Base-by-base conservation (phyloP, 2,888 invertebrate species). In the Stenodera caucasica region DNA sequence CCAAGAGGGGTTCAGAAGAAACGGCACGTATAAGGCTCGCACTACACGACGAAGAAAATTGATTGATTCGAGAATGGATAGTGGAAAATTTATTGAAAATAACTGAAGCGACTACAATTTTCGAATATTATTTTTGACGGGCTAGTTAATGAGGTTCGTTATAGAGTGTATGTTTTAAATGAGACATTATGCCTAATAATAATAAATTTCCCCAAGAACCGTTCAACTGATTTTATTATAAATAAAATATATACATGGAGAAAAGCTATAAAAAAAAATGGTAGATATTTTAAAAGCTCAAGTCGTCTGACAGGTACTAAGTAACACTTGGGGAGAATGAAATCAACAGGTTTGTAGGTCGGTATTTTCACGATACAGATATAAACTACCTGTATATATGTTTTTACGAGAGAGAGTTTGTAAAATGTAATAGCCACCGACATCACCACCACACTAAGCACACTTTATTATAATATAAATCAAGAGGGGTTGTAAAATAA, bases 311-410 rank as follows among this genome's bases (percentile, higher is more conserved):
- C 67, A 63, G 64, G 67, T 67, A 64, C 62, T 63, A 65, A 69
- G 68, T 68, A 68, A 65, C 69, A 70, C 69, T 67, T 65, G 64
- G 61, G 67, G 58, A 67, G 63, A 65, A 15, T 9, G 37, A 67
- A 70, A 73, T 72, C 74, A 74, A 74, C 74, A 74, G 74, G 74
- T 74, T 70, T 68, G 68, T 67, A 60, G 71, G 70, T 67, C 69
- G 68, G n/a, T 67, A 67, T 68, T n/a, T n/a, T n/a, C 68, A 66
- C 66, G 58, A 69, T 67, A 69, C 68, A 72, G 64, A 70, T 73
- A 72, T 72, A 40, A n/a, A n/a, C n/a, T 18, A 35, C 35, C 35
- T 35, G 14, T n/a, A 1, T 32, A 71, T 73, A 69, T 67, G 65
- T 66, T 67, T 69, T 69, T 69, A 69, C 68, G 69, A 69, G 12